Percentiles rank a stretch among this genome's conserved stretches.
These are phyloP conservation scores for Stramonita haemastoma DNA, from an alignment of 2,888 invertebrate species.

Conservation along the genomic window DNA sequence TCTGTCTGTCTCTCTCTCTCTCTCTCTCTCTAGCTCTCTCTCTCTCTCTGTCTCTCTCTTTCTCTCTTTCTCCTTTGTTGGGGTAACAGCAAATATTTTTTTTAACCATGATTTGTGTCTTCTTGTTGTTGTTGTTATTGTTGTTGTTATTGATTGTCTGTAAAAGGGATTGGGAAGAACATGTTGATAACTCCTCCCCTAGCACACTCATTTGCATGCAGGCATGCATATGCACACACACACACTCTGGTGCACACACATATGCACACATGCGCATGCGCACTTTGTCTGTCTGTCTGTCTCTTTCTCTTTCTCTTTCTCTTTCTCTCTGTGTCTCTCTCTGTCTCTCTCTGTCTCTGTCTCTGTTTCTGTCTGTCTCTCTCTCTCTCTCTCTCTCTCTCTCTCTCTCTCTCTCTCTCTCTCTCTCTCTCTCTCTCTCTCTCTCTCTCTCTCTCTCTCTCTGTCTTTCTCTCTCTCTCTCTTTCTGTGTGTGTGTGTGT, in stretches of 20 bases:
- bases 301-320: neutral
- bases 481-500: too few species aligned
- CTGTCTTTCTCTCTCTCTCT: too few species aligned
- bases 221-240: neutral
- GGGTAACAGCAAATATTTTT: too few species aligned
- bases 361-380: slow-evolving; percentile 27
- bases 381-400: slow-evolving; percentile 15
- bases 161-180: too few species aligned
- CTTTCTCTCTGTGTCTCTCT: neutral
- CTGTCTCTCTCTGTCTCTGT: neutral
- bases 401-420: slow-evolving; percentile 21
- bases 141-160: too few species aligned
- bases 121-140: too few species aligned
- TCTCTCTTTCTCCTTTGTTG: too few species aligned
- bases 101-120: too few species aligned
- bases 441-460: slow-evolving; percentile 11
- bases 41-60: too few species aligned
- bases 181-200: too few species aligned
- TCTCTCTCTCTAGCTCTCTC: too few species aligned
- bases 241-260: neutral
- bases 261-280: neutral
- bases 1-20: neutral
- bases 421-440: slow-evolving; percentile 29
- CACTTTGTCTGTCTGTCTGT: neutral
- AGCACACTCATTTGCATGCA: neutral